Base-by-base conservation (phyloP, 2,797 vertebrate genomes). In the Arremon aurantiirostris region DNA sequence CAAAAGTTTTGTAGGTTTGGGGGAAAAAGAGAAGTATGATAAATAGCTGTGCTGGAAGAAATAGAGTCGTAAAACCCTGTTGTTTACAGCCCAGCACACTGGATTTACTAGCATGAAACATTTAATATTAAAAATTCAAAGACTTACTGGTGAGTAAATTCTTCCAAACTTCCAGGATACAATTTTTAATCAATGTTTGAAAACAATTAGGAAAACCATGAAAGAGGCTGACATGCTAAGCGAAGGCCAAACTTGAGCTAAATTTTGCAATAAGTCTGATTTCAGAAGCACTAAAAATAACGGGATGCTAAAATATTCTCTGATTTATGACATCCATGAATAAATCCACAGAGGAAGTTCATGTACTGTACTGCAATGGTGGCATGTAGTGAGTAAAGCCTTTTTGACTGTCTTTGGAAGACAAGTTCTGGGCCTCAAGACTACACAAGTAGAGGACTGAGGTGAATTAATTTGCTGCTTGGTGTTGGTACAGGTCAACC, bases 21-120 rank as follows among this genome's bases (percentile, higher is more conserved):
- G 16, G 16, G 12, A 0, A 57, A 63, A 82, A 71, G 5, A 9
- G 14, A 22, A 0, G 0, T 21, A 39, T 35, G 35, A 49, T 44
- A 92, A 78, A 71, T 55, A 39, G 14, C n/a, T 81, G 37, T 50
- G 13, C 65, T 86, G 27, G 37, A 76, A 89, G 70, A 77, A 92
- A 72, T 3, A n/a, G 34, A 92, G 32, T 44, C 18, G 24, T 14
- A 68, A 13, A 2, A 22, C 19, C 44, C 35, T 83, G 46, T 27
- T 77, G 14, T 87, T 75, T 11, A 1, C 34, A 81, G 65, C 30
- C 11, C 41, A 83, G 5, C 1, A 4, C 68, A 44, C 21, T 89
- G 66, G 21, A 35, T 86, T 86, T 82, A 9, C 24, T 57, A 3
- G 26, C 26, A 49, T 22, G 44, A 52, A 39, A 57, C 2, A 11